Conservation (phyloP, 2,113 vertebrate species). For the Verasper variegatus region DNA sequence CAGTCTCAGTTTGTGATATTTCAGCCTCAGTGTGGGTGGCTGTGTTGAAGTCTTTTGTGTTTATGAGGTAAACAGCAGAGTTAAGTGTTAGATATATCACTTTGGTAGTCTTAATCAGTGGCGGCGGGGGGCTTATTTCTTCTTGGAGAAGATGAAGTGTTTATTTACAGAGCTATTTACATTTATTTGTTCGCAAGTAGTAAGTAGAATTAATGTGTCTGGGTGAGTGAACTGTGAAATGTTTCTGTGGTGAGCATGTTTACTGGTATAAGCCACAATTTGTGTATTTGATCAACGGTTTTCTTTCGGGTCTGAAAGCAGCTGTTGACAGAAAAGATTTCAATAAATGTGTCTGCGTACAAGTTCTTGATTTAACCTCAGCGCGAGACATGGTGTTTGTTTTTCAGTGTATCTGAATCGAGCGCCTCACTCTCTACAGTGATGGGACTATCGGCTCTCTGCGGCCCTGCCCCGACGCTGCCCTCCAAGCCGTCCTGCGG, state of each 20-base stretch:
- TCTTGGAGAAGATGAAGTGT: slow-evolving; percentile 73
- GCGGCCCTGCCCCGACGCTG: slow-evolving; percentile 34
- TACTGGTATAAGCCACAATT: slow-evolving; percentile 35
- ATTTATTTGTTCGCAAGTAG: slow-evolving; percentile 74
- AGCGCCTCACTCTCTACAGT: neutral
- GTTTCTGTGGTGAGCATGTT: slow-evolving; percentile 54
- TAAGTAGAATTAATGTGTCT: slow-evolving; percentile 75
- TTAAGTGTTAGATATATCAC: slow-evolving; percentile 80
- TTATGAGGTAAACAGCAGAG: slow-evolving; percentile 77
- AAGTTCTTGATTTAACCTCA: neutral
- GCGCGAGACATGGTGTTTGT: neutral
- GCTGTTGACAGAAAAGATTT: slow-evolving; percentile 4
- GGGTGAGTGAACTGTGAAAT: slow-evolving; percentile 69
- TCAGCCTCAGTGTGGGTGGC: slow-evolving; percentile 65
- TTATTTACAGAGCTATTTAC: slow-evolving; percentile 80
- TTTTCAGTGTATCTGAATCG: slow-evolving; percentile 5
- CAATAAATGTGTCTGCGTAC: neutral
- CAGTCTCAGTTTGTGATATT: slow-evolving; percentile 56
- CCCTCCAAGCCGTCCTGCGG: slow-evolving; percentile 53
- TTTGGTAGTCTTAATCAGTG: slow-evolving; percentile 78
- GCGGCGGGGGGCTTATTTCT: slow-evolving; percentile 74
- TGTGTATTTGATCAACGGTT: slow-evolving; percentile 32
- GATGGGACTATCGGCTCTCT: slow-evolving; percentile 11
- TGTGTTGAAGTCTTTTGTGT: slow-evolving; percentile 69
- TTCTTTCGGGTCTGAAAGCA: neutral